Evolutionary conservation across 2,113 vertebrate species (phyloP).

Genomic region (Tachysurus vachellii): DNA sequence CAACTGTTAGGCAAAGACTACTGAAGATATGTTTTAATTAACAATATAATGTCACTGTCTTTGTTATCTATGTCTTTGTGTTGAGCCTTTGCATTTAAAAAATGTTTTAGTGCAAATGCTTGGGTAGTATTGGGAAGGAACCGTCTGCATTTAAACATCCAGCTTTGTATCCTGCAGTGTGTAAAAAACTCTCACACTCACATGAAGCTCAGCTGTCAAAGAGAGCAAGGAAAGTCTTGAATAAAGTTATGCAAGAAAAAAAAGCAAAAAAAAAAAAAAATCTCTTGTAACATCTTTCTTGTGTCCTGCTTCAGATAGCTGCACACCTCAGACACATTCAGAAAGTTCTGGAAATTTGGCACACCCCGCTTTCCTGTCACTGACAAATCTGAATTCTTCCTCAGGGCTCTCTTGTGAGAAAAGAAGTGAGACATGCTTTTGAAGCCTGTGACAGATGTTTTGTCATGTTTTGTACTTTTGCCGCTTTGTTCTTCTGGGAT

Average conservation of each 20-base stretch:
- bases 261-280: neutral
- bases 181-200: neutral
- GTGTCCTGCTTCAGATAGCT: conserved; percentile 33
- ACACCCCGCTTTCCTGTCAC: conserved; percentile 31
- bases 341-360: conserved; percentile 21
- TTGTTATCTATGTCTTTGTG: neutral
- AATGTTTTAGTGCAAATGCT: neutral
- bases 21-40: neutral
- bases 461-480: conserved; percentile 34
- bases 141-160: neutral
- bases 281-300: neutral
- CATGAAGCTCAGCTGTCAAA: neutral
- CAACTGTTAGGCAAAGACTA: neutral
- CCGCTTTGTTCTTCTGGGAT: conserved; percentile 10
- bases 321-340: conserved; percentile 7
- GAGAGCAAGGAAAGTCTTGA: neutral
- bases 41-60: neutral
- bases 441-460: conserved; percentile 45
- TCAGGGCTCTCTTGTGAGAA: conserved; percentile 19
- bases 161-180: neutral
- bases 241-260: neutral
- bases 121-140: neutral
- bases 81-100: neutral
- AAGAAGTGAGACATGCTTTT: conserved; percentile 32
- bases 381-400: conserved; percentile 37